Base-by-base conservation (phyloP, 2,888 invertebrate genomes). In the Sphaerophoria taeniata region DNA sequence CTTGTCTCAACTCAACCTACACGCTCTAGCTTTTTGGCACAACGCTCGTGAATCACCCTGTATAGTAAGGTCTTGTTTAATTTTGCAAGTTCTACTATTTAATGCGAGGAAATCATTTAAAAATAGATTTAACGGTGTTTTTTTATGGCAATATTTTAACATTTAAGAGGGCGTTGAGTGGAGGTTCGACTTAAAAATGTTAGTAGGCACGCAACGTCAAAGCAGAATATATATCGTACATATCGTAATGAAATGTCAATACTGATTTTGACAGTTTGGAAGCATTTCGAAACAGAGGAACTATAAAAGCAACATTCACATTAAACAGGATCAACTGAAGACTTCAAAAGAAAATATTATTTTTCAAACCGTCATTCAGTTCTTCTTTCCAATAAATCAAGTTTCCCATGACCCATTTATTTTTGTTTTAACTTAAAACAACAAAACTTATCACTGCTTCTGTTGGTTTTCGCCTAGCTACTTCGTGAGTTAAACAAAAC, bases 391-490 rank as follows among this genome's bases (percentile, higher is more conserved):
- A 24, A 24, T 24, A 24, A 39, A 39, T 9, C 39, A 39, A 39
- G 39, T 7, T 24, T 47, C 14, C 45, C 63, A 63, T 47, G 45
- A 47, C 33, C 24, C n/a, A 51, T 51, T 49, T 60, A 11, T 65
- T 14, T 63, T 33, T 51, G 36, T 43, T 33, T 60, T 1, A 24
- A 43, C 43, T 45, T 69, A 31, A 47, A 72, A 51, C 45, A 49
- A 47, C 55, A 33, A 55, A 75, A 45, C 16, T 36, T 16, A 24
- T 3, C 5, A 0, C 39, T 33, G 9, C 16, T 43, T 31, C 34
- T 55, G 53, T 73, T 60, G 61, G 14, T 60, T 61, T 6, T 33
- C 33, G 0, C n/a, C 24, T 9, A 7, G 11, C 6, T 55, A 49
- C 11, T 60, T 24, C 4, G n/a, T 60, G 16, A 12, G 9, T 49